Evolutionary conservation across 1,140 invertebrate species (phyloP).

Genomic region (Drosophila azteca): DNA sequence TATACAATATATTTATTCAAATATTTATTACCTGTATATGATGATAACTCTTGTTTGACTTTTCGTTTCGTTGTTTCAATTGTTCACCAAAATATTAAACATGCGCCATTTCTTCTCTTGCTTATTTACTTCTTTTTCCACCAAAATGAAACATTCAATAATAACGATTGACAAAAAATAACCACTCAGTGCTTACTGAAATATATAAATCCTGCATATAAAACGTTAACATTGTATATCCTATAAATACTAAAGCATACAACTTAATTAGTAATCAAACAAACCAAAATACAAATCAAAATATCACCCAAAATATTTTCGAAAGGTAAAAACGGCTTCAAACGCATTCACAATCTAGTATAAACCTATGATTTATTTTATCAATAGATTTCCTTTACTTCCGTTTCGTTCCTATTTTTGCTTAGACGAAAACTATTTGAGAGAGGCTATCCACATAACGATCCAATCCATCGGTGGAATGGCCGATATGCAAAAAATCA

Average conservation of each 20-base stretch:
- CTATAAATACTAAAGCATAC: conserved; percentile 52
- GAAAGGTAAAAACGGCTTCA: conserved; percentile 80
- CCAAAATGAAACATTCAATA: conserved; percentile 61
- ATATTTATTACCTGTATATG: conserved; percentile 60
- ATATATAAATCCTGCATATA: conserved; percentile 56
- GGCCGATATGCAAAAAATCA: too few species aligned
- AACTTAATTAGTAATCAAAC: conserved; percentile 51
- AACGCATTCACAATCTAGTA: conserved; percentile 75
- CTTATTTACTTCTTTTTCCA: conserved; percentile 83
- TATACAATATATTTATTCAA: conserved; percentile 43
- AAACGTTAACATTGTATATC: conserved; percentile 47
- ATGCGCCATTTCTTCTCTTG: conserved; percentile 83
- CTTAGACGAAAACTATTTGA: conserved; percentile 40
- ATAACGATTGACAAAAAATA: conserved; percentile 48
- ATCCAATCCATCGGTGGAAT: too few species aligned
- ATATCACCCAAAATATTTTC: conserved; percentile 76
- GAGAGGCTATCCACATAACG: conserved; percentile 19
- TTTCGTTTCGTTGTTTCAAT: conserved; percentile 76
- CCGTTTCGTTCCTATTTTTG: conserved; percentile 48
- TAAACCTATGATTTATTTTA: conserved; percentile 32
- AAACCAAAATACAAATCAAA: conserved; percentile 39
- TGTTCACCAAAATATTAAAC: conserved; percentile 81
- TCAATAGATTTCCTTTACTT: conserved; percentile 24
- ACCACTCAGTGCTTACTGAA: conserved; percentile 55
- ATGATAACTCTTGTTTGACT: conserved; percentile 72